These are phyloP conservation scores for Nycticorax nycticorax DNA, from an alignment of 2,113 vertebrate species.

Conservation along the genomic window DNA sequence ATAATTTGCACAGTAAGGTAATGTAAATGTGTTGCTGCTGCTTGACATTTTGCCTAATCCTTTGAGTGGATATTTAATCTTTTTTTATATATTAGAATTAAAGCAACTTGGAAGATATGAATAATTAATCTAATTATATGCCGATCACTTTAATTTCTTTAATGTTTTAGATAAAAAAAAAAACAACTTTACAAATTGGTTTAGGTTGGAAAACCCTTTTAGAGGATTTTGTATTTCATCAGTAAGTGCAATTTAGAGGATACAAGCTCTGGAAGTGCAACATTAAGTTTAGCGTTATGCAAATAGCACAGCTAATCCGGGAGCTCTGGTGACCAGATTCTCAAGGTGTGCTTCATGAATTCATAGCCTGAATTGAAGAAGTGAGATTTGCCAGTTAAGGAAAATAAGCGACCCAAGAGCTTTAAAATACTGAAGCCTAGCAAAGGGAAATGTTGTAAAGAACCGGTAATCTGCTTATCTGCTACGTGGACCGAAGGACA, in stretches of 20 bases:
- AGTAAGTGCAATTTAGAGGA: conserved; percentile 77
- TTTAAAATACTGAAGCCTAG: not conserved
- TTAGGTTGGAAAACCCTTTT: conserved; percentile 82
- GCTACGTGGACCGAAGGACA: not conserved
- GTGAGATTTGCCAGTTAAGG: conserved; percentile 20
- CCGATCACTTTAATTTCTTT: conserved; percentile 85
- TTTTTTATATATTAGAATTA: conserved; percentile 87
- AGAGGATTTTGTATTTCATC: conserved; percentile 81
- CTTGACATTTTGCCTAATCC: conserved; percentile 93
- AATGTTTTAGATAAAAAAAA: conserved; percentile 79
- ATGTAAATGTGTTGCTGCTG: conserved; percentile 83
- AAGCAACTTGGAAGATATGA: conserved; percentile 91
- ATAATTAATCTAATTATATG: conserved; percentile 91
- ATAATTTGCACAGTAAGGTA: conserved; percentile 90
- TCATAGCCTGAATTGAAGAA: conserved; percentile 13
- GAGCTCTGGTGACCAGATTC: conserved; percentile 14
- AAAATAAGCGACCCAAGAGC: not conserved
- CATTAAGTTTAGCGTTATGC: conserved; percentile 76
- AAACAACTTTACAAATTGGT: conserved; percentile 83
- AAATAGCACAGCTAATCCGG: conserved; percentile 73
- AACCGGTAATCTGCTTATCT: not conserved
- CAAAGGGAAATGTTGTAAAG: not conserved
- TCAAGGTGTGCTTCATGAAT: conserved; percentile 64
- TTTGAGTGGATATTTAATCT: conserved; percentile 92
- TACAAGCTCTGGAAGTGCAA: conserved; percentile 39